Base-by-base conservation (phyloP, 1,140 invertebrate species). In the Drosophila biarmipes region DNA sequence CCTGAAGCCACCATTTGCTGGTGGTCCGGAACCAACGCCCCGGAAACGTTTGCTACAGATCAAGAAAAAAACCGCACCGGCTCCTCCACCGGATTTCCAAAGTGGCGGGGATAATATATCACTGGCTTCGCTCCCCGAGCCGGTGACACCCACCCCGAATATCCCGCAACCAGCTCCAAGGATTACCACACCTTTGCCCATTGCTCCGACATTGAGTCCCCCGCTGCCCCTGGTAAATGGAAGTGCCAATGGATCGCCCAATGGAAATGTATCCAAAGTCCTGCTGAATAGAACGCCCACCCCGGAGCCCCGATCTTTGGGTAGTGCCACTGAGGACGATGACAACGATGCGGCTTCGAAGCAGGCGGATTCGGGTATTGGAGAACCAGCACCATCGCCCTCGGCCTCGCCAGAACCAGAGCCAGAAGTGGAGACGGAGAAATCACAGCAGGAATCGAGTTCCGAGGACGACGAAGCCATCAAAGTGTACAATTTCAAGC, bases 401-500 rank as follows among this genome's bases (percentile, higher is more conserved):
- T 73, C 87, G 4, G 86, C 86, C 6, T 78, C 76, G 0, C 90
- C 90, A 0, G 66, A 81, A 40, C 69, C 81, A 1, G 84, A 81
- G 0, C 89, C 90, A 0, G 66, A 81, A 34, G 66, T 78, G 2
- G 84, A 81, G 34, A 43, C 73, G 11, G 68, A 53, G 4, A 85
- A 74, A 17, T 66, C 62, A 1, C 76, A 76, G 7, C 42, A 80
- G 6, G 91, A 91, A 54, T 91, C 91, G n/a, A 92, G 91, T 35
- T 92, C 91, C 31, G 91, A 92, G 55, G 90, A 92, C 38, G 91
- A 92, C 21, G 91, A 91, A 35, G 86, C 89, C 64, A 69, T 92
- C 52, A 92, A 92, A 31, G 86, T 92, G 53, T 92, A 92, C 31
- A 91, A 92, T 48, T 90, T 92, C 6, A 92, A 91, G 73, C 74